Percentiles rank a stretch among this genome's conserved stretches.
Conservation (phyloP, 2,888 invertebrate species). For the Bellardia bayeri region DNA sequence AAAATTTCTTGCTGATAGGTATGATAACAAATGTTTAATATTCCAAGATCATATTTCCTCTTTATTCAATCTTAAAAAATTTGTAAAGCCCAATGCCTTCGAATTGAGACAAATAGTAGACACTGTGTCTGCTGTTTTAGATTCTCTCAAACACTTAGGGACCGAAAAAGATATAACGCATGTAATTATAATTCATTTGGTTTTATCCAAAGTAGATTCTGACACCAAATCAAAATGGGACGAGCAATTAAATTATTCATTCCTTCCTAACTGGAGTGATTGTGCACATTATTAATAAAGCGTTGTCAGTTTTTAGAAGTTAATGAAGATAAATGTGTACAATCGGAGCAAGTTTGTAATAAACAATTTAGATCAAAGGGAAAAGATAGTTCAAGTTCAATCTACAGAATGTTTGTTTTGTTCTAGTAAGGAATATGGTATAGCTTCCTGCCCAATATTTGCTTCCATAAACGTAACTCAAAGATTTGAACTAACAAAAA, state of each 20-base stretch:
- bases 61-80: conserved; percentile 17
- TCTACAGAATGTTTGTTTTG: conserved; percentile 9
- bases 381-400: background rate
- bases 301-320: conserved; percentile 43
- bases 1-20: conserved; percentile 1
- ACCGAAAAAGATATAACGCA: no score
- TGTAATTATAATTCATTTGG: no score
- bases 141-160: no score
- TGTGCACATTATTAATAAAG: conserved; percentile 31
- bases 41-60: conserved; percentile 39
- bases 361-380: no score
- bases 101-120: no score
- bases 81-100: background rate
- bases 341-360: no score
- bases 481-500: conserved; percentile 34
- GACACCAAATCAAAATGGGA: no score
- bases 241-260: no score
- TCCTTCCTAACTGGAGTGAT: conserved; percentile 28
- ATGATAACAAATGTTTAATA: conserved; percentile 39
- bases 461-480: background rate
- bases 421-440: background rate
- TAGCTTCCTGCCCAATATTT: no score
- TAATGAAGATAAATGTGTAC: background rate
- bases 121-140: no score
- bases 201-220: no score